A percentile compares a stretch with the other conserved stretches of the same genome.
These are phyloP conservation scores for Pithys albifrons DNA, from an alignment of 2,113 vertebrate species.

Conservation along the genomic window DNA sequence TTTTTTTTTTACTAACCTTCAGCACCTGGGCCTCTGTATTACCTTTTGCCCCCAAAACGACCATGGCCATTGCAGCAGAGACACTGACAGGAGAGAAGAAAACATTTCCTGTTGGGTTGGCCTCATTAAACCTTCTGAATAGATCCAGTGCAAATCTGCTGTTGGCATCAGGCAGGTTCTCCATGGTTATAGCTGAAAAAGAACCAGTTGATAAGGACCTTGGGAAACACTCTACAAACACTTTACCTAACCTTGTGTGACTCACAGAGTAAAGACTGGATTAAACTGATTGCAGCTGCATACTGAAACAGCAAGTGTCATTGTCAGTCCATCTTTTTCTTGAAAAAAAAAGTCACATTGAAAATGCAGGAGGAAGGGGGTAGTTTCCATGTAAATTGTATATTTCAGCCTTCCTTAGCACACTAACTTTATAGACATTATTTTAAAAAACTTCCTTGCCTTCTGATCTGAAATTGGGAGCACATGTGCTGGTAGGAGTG, in stretches of 20 bases:
- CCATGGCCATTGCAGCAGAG: constrained; percentile 74
- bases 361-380: accelerated
- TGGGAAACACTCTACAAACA: not conserved
- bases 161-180: constrained; percentile 62
- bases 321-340: not conserved
- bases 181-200: constrained; percentile 71
- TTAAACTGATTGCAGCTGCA: not conserved
- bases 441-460: not conserved
- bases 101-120: constrained; percentile 61
- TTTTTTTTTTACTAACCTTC: constrained; percentile 63
- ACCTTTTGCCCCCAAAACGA: constrained; percentile 69
- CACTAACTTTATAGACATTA: not conserved
- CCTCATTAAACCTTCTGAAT: constrained; percentile 46
- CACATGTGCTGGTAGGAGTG: not conserved
- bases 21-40: constrained; percentile 66
- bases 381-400: accelerated
- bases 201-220: not conserved
- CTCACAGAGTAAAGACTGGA: not conserved
- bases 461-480: not conserved
- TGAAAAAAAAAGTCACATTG: not conserved
- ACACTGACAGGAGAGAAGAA: constrained; percentile 76
- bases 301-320: not conserved
- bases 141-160: constrained; percentile 72
- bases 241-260: not conserved
- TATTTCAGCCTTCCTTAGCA: not conserved